A percentile compares a stretch with the other conserved stretches of the same genome.
These are phyloP conservation scores for Hipposideros armiger DNA, from an alignment of 2,113 vertebrate species.

Conservation along the genomic window DNA sequence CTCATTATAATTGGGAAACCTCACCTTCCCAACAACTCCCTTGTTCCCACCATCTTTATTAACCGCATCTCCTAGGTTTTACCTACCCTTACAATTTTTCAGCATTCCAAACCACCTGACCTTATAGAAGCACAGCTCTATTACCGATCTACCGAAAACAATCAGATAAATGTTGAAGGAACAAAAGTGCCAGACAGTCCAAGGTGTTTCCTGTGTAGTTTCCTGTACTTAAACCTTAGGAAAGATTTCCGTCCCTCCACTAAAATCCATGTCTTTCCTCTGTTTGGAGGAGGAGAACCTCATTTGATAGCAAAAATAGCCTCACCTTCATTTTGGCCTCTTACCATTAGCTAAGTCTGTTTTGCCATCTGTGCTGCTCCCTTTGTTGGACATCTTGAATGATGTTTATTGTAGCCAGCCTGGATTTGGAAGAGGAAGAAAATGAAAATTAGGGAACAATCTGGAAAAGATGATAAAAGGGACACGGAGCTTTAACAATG, in stretches of 20 bases:
- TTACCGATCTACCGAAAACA: slow-evolving; percentile 54
- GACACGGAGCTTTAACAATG: slow-evolving; percentile 17
- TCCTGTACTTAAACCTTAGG: neutral
- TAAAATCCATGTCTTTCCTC: slow-evolving; percentile 14
- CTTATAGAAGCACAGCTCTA: neutral
- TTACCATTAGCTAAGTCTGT: slow-evolving; percentile 88
- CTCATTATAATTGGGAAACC: neutral
- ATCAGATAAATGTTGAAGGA: slow-evolving; percentile 33
- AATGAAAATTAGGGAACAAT: slow-evolving; percentile 56
- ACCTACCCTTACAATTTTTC: neutral
- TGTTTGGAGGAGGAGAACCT: neutral
- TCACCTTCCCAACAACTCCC: slow-evolving; percentile 9
- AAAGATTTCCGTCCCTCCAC: slow-evolving; percentile 12
- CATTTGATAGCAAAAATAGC: slow-evolving; percentile 8
- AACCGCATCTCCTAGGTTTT: slow-evolving; percentile 45
- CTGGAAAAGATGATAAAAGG: slow-evolving; percentile 47
- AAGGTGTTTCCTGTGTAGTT: slow-evolving; percentile 33
- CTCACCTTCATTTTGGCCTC: neutral
- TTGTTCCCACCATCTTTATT: slow-evolving; percentile 18
- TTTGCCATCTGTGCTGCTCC: slow-evolving; percentile 84
- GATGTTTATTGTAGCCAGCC: slow-evolving; percentile 70
- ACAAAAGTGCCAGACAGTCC: neutral
- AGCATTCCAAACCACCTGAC: slow-evolving; percentile 42
- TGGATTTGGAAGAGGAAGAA: slow-evolving; percentile 45
- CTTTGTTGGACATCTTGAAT: slow-evolving; percentile 84